A percentile compares a stretch with the other conserved stretches of the same genome.
Evolutionary conservation across 1,140 invertebrate genomes (phyloP).

Genomic region (Phocides pigmalion): DNA sequence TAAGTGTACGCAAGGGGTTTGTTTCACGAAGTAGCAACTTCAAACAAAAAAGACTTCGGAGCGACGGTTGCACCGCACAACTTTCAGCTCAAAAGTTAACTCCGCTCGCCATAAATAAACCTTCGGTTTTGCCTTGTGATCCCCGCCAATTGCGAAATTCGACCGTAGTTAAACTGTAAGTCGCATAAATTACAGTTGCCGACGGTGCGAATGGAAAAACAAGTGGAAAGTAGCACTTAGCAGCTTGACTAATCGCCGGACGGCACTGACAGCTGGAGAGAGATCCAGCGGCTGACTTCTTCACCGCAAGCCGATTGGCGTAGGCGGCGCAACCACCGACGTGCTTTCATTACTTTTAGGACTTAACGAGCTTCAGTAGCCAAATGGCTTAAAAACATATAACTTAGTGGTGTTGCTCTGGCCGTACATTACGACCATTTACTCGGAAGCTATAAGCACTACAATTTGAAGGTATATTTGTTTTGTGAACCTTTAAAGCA

Average conservation of each 20-base stretch:
- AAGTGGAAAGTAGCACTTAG: constrained; percentile 79
- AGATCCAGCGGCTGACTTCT: not conserved
- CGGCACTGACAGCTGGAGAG: constrained; percentile 64
- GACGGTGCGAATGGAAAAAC: constrained; percentile 72
- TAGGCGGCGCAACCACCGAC: constrained; percentile 6
- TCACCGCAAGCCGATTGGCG: constrained; percentile 14
- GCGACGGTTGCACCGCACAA: constrained; percentile 59
- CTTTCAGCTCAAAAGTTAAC: constrained; percentile 74
- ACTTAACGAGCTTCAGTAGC: constrained; percentile 1
- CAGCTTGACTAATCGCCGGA: constrained; percentile 76
- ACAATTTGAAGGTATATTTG: too few species aligned
- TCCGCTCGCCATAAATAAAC: constrained; percentile 78
- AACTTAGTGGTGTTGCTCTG: too few species aligned
- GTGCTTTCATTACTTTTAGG: constrained; percentile 1
- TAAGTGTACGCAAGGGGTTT: constrained; percentile 48
- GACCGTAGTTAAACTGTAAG: constrained; percentile 70
- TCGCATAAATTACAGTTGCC: constrained; percentile 80
- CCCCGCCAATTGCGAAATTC: constrained; percentile 77
- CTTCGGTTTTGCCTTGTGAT: constrained; percentile 76
- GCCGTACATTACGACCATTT: too few species aligned
- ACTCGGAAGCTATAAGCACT: too few species aligned
- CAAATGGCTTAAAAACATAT: too few species aligned
- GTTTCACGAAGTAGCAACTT: constrained; percentile 52
- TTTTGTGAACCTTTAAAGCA: too few species aligned
- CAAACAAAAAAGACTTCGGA: constrained; percentile 65